Percentiles rank a stretch among this genome's conserved stretches.
phyloP scores from a whole-genome alignment of 2,888 invertebrate species.

The Philhelius pedissequus region DNA sequence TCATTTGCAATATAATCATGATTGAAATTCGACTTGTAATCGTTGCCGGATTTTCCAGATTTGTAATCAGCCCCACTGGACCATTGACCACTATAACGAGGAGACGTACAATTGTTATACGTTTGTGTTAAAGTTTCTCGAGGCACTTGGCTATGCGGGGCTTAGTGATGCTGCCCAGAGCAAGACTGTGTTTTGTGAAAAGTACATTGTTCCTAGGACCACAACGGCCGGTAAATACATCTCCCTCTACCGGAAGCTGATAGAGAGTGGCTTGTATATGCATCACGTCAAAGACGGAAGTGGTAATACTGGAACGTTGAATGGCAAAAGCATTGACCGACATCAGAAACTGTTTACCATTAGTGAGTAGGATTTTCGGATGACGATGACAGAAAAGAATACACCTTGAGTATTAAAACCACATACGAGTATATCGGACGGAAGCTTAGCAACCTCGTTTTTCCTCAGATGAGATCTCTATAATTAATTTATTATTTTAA shows the following conservation, averaged over 20 bases:
- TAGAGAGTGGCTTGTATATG: slow-evolving; percentile 80
- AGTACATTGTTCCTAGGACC: slow-evolving; percentile 89
- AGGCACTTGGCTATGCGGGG: slow-evolving; percentile 85
- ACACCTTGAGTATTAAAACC: slow-evolving; percentile 40
- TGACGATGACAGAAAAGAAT: background rate
- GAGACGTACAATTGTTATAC: slow-evolving; percentile 91
- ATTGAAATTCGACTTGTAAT: slow-evolving; percentile 51
- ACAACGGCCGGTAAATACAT: slow-evolving; percentile 92
- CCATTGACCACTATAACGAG: slow-evolving; percentile 85
- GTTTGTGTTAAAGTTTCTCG: slow-evolving; percentile 90
- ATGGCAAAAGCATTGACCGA: slow-evolving; percentile 54
- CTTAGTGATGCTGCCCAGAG: slow-evolving; percentile 84
- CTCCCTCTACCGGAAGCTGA: slow-evolving; percentile 87
- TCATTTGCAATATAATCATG: slow-evolving; percentile 55
- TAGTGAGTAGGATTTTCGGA: slow-evolving; percentile 28
- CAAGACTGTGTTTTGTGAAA: slow-evolving; percentile 87
- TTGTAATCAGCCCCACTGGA: slow-evolving; percentile 81
- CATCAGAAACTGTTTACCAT: slow-evolving; percentile 60
- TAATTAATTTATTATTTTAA: slow-evolving; percentile 58
- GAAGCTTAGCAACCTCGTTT: slow-evolving; percentile 40
- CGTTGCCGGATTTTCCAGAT: slow-evolving; percentile 70
- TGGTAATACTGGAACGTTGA: slow-evolving; percentile 44
- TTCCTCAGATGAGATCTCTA: slow-evolving; percentile 64
- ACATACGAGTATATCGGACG: slow-evolving; percentile 24
- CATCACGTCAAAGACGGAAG: slow-evolving; percentile 75